These are phyloP conservation scores for Eristalinus sepulchralis DNA, from an alignment of 2,888 invertebrate genomes.

Conservation along the genomic window DNA sequence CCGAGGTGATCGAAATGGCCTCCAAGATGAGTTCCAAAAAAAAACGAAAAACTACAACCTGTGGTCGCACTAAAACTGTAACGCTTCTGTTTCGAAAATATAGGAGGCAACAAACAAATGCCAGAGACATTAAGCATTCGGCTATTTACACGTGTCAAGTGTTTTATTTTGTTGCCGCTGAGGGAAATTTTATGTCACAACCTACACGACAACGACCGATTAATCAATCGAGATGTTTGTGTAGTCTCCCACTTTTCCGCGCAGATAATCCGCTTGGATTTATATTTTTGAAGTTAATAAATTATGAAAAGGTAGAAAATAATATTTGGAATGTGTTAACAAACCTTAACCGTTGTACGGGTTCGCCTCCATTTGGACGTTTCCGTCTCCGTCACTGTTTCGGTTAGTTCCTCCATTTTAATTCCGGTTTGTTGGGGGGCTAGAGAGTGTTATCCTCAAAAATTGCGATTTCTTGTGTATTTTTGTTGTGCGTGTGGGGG, in stretches of 20 bases:
- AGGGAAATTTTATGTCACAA: not conserved
- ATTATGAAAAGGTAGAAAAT: not conserved
- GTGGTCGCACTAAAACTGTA: not conserved
- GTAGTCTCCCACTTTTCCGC: not conserved
- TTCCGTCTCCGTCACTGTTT: slow-evolving; percentile 57
- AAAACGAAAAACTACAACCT: not conserved
- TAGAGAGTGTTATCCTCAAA: slow-evolving; percentile 35
- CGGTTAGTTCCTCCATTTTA: slow-evolving; percentile 59
- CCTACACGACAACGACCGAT: not conserved
- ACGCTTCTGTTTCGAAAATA: not conserved
- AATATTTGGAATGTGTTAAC: not conserved
- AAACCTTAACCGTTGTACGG: slow-evolving; percentile 60
- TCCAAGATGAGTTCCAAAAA: not conserved
- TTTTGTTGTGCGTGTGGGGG: not conserved
- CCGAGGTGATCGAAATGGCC: not conserved
- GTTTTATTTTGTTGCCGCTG: not conserved
- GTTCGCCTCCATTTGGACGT: slow-evolving; percentile 60
- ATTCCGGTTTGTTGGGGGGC: not conserved
- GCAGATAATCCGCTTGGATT: slow-evolving; percentile 1
- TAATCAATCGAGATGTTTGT: slow-evolving; percentile 1
- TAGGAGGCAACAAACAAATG: slow-evolving; percentile 16
- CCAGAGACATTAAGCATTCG: not conserved
- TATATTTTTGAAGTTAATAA: slow-evolving; percentile 16
- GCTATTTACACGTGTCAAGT: slow-evolving; percentile 31
- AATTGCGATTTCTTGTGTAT: slow-evolving; percentile 22